Percentiles rank a stretch among this genome's conserved stretches.
These are phyloP conservation scores for Aspidoscelis tigris DNA, from an alignment of 2,113 vertebrate species.

Conservation along the genomic window DNA sequence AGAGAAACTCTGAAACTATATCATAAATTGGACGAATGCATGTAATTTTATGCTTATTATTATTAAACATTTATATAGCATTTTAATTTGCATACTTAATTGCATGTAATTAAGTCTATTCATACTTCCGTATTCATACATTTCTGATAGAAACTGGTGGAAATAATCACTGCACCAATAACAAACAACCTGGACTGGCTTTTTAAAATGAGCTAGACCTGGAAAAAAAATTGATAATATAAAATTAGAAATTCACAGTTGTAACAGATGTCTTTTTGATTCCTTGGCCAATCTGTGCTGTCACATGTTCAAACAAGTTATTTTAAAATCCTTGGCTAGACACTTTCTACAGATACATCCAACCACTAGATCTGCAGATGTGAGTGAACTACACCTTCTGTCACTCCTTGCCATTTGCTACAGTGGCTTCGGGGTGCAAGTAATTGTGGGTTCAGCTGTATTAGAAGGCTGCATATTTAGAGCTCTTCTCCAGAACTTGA, in stretches of 20 bases:
- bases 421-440: too few relatives aligned
- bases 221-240: background rate
- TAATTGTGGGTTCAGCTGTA: too few relatives aligned
- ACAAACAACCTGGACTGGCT: too few relatives aligned
- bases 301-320: background rate
- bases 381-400: too few relatives aligned
- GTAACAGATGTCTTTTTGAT: background rate
- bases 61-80: conserved; percentile 24
- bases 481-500: background rate
- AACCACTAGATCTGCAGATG: background rate
- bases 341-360: background rate
- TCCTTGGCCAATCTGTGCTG: background rate
- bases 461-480: too few relatives aligned
- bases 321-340: background rate
- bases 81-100: conserved; percentile 36
- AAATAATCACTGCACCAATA: too few relatives aligned
- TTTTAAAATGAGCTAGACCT: background rate
- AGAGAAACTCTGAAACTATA: background rate
- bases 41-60: conserved; percentile 27
- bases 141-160: background rate
- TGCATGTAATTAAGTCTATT: conserved; percentile 14
- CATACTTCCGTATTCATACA: background rate
- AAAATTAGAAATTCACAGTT: background rate
- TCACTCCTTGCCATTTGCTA: too few relatives aligned
- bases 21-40: background rate